Evolutionary conservation across 2,888 invertebrate genomes (phyloP).

Genomic region (Pterostichus niger): DNA sequence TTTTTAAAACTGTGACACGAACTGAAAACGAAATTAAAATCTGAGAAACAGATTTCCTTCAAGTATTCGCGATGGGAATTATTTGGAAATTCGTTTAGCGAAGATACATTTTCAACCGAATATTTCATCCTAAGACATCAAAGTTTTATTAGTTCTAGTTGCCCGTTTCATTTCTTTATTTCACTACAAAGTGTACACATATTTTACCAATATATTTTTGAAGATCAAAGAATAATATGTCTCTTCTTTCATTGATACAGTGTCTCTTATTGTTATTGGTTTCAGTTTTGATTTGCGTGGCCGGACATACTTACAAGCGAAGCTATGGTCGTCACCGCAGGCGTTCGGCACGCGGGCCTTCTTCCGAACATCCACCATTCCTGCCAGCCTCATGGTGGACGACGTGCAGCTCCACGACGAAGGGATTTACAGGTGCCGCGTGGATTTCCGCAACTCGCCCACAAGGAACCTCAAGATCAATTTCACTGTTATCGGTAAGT

Average conservation of each 20-base stretch:
- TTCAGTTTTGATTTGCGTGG: constrained; percentile 82
- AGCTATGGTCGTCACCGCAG: constrained; percentile 80
- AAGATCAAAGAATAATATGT: no score
- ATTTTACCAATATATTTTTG: no score
- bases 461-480: constrained; percentile 87
- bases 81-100: not conserved
- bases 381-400: constrained; percentile 81
- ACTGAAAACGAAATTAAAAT: constrained; percentile 61
- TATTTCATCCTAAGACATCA: no score
- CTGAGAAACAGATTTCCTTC: constrained; percentile 34
- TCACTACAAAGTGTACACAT: no score
- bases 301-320: constrained; percentile 79
- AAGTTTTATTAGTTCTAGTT: no score
- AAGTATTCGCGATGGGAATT: constrained; percentile 13
- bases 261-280: constrained; percentile 69
- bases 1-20: constrained; percentile 42
- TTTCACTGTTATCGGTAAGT: constrained; percentile 87
- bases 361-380: constrained; percentile 79
- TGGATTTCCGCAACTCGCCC: constrained; percentile 87
- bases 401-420: constrained; percentile 82
- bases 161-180: no score
- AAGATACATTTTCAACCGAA: no score
- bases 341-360: constrained; percentile 81
- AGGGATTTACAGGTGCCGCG: constrained; percentile 86
- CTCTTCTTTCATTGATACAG: no score